Conservation (phyloP, 2,113 vertebrate species). For the Cranoglanis bouderius region DNA sequence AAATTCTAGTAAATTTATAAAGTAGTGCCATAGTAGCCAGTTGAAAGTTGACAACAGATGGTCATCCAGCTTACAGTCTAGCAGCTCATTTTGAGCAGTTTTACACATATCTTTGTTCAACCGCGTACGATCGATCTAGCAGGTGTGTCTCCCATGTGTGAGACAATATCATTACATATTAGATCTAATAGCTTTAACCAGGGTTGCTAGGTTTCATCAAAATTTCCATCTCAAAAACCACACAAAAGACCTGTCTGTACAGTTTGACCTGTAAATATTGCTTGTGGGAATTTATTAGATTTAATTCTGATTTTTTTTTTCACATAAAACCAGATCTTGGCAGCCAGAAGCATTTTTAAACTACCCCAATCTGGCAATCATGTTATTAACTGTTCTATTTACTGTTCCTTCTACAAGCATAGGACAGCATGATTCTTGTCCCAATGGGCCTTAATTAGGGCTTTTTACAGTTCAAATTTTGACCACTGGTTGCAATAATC, state of each 20-base stretch:
- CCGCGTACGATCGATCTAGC: not conserved
- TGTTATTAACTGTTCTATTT: not conserved
- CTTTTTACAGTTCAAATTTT: not conserved
- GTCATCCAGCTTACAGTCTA: not conserved
- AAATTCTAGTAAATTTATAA: not conserved
- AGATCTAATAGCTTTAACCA: not conserved
- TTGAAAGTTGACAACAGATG: not conserved
- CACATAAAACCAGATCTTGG: not conserved
- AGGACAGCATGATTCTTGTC: not conserved
- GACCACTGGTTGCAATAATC: too few relatives aligned
- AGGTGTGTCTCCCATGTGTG: not conserved
- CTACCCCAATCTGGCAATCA: not conserved
- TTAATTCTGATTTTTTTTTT: not conserved
- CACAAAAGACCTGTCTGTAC: not conserved
- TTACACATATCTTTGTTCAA: not conserved
- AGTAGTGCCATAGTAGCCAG: not conserved
- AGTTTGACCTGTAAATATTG: not conserved
- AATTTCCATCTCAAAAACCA: not conserved
- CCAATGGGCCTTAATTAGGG: not conserved
- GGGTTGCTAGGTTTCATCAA: not conserved
- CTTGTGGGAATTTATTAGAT: not conserved
- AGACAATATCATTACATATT: not conserved
- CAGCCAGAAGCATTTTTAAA: not conserved
- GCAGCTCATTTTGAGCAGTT: not conserved
- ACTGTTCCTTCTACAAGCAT: not conserved